A percentile compares a stretch with the other conserved stretches of the same genome.
Conservation (phyloP, 2,797 vertebrate species). For the Tapera naevia region DNA sequence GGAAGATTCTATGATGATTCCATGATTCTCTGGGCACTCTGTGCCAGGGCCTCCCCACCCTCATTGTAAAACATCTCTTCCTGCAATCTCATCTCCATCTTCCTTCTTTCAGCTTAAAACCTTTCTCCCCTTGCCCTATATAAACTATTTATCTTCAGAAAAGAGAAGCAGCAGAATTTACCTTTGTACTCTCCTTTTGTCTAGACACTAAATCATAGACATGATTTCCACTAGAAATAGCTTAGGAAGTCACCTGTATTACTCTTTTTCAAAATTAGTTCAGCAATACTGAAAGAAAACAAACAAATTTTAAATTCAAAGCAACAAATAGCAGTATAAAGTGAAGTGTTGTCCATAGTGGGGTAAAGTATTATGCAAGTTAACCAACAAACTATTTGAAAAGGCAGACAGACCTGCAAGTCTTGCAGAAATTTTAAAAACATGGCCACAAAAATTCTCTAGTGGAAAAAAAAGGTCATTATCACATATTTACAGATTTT, state of each 20-base stretch:
- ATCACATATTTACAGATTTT: background rate
- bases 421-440: background rate
- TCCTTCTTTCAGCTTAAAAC: too few relatives aligned
- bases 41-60: too few relatives aligned
- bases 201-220: background rate
- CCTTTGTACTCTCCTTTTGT: background rate
- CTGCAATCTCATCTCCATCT: too few relatives aligned
- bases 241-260: background rate
- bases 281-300: background rate
- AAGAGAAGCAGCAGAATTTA: background rate
- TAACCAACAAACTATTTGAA: background rate
- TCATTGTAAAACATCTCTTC: too few relatives aligned
- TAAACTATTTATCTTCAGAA: background rate
- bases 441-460: background rate
- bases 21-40: too few relatives aligned
- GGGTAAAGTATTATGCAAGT: background rate
- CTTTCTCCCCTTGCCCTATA: too few relatives aligned
- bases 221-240: background rate
- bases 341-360: background rate
- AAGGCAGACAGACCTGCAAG: background rate
- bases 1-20: too few relatives aligned
- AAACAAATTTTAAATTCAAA: background rate
- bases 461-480: background rate
- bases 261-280: background rate
- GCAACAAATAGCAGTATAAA: background rate